Base-by-base conservation (phyloP, 1,140 invertebrate genomes). In the Microplitis demolitor region DNA sequence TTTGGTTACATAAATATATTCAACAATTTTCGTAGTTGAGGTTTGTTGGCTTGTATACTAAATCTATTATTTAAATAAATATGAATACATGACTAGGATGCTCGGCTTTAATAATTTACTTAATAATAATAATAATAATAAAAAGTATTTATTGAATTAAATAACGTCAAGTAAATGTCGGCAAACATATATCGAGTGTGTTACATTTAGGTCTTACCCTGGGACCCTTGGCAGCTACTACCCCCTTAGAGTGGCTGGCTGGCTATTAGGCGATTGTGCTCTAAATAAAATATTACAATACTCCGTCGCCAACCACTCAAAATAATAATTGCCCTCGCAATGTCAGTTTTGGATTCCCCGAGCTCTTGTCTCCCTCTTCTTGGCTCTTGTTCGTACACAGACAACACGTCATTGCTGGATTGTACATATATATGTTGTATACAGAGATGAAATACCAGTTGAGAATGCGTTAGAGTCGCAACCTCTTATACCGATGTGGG, bases 211-310 rank as follows among this genome's bases (percentile, higher is more conserved):
- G 60, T 35, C 60, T 37, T 62, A 35, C 11, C 35, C 60, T 2
- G 34, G 6, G 39, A 13, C 60, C 60, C 58, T 45, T 9, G 37
- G 54, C 9, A 67, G 67, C 54, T 58, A 24, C 50, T 66, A 39
- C 53, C 24, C 53, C 64, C 34, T 61, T 72, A 56, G 58, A 68
- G 39, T 62, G 39, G 39, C 39, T 45, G 39, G 39, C 71, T 16
- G 13, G 71, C 71, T 73, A 73, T 73, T 73, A 73, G 62, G 64
- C 71, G 71, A 73, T 73, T 73, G 71, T 73, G 13, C 54, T 53
- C 50, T 73, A 67, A 73, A 73, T 73, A 73, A 73, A 73, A 67
- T 73, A 73, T 73, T 50, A 68, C 14, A 33, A 13, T 45, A 35
- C 66, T 34, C 50, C 35, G 71, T 67, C 71, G 64, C 63, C 39